These are phyloP conservation scores for Onychorhynchus coronatus DNA, from an alignment of 2,113 vertebrate genomes.

Conservation along the genomic window DNA sequence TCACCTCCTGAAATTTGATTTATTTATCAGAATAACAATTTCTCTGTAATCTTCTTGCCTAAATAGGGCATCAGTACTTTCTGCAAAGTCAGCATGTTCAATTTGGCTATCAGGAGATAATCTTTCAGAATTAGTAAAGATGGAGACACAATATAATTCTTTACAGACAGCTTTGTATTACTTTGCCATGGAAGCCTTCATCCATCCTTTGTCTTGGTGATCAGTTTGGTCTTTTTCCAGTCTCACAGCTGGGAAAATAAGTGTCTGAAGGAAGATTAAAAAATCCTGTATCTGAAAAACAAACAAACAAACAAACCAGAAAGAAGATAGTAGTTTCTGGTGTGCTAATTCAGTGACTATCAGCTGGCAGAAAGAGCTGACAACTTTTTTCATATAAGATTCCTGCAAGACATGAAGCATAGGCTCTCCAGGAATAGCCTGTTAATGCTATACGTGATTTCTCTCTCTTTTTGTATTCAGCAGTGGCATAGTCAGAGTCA, in stretches of 20 bases:
- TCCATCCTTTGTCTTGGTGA: background rate
- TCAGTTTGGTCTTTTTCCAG: background rate
- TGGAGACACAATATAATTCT: background rate
- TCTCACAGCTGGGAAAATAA: background rate
- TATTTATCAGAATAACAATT: background rate
- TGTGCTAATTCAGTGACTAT: background rate
- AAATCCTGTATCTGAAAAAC: background rate
- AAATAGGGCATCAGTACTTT: background rate
- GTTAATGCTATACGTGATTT: background rate
- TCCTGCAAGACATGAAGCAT: background rate
- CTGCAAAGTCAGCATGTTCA: background rate
- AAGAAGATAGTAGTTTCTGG: background rate
- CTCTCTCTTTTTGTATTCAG: background rate
- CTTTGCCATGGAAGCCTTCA: background rate
- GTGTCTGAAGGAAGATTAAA: background rate
- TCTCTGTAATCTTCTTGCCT: background rate
- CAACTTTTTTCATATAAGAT: background rate
- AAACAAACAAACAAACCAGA: background rate
- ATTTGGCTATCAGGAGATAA: background rate
- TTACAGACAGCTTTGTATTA: background rate
- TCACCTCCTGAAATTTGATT: background rate
- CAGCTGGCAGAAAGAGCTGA: background rate
- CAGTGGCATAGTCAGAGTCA: background rate
- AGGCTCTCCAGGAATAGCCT: background rate
- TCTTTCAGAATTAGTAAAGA: background rate